Evolutionary conservation across 2,888 invertebrate species (phyloP).

Genomic region (Drosophila testacea): DNA sequence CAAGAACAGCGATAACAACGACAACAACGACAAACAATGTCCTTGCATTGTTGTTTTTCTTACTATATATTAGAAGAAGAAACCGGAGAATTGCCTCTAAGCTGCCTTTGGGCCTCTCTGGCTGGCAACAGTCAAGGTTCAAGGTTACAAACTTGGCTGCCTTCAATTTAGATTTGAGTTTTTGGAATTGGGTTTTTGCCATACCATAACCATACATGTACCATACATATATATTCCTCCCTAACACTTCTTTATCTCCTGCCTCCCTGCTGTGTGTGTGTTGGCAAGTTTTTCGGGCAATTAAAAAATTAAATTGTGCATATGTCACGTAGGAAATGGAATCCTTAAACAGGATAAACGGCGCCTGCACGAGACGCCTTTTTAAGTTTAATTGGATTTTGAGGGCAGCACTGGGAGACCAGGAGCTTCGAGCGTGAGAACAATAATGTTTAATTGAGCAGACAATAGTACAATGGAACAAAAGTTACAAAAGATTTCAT

Average conservation of each 20-base stretch:
- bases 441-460: slow-evolving; percentile 60
- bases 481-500: slow-evolving; percentile 27
- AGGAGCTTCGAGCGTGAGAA: slow-evolving; percentile 37
- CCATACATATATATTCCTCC: not conserved
- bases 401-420: slow-evolving; percentile 49
- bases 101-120: slow-evolving; percentile 5
- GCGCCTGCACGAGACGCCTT: slow-evolving; percentile 49
- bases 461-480: slow-evolving; percentile 29
- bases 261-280: not conserved
- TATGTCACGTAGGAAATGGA: slow-evolving; percentile 68
- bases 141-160: slow-evolving; percentile 66
- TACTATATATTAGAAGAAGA: slow-evolving; percentile 38
- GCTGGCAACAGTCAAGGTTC: slow-evolving; percentile 57
- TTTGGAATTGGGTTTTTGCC: slow-evolving; percentile 21
- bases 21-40: slow-evolving; percentile 42
- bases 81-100: slow-evolving; percentile 49
- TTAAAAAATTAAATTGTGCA: slow-evolving; percentile 79
- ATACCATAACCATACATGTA: slow-evolving; percentile 9
- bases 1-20: slow-evolving; percentile 13
- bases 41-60: slow-evolving; percentile 53
- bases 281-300: slow-evolving; percentile 68
- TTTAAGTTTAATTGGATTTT: slow-evolving; percentile 76
- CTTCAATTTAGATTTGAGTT: slow-evolving; percentile 28
- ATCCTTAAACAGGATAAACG: slow-evolving; percentile 36
- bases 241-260: not conserved